Percentiles rank a stretch among this genome's conserved stretches.
phyloP scores from a whole-genome alignment of 2,113 vertebrate genomes.

The Campylomormyrus tamandua region DNA sequence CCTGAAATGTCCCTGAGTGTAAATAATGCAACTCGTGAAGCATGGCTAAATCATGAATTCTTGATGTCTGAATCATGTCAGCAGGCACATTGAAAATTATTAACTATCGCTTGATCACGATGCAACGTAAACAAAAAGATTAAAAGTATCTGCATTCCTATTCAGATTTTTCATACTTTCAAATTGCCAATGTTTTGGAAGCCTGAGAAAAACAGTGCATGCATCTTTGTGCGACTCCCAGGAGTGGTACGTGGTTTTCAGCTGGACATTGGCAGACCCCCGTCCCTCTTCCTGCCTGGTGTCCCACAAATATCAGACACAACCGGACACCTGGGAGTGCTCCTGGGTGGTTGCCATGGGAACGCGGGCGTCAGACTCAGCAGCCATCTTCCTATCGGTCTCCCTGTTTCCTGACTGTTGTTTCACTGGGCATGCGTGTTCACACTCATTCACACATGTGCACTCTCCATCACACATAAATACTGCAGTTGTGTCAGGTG shows the following conservation, averaged over 20 bases:
- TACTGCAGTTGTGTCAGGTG: neutral
- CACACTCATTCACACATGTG: neutral
- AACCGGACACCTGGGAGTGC: neutral
- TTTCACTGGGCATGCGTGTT: neutral
- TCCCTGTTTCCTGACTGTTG: neutral
- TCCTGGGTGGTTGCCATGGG: neutral
- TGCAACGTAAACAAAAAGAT: neutral
- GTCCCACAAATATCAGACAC: neutral
- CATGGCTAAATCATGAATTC: neutral
- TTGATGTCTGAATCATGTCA: neutral
- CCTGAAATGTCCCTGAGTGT: neutral
- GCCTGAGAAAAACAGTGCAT: neutral
- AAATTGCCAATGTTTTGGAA: too few species aligned
- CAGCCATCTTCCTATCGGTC: neutral
- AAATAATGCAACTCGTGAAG: neutral
- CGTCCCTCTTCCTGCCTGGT: neutral
- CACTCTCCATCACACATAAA: neutral
- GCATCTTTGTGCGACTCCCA: neutral
- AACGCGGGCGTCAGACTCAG: neutral
- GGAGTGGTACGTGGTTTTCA: neutral
- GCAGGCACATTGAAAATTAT: neutral
- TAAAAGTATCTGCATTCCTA: neutral
- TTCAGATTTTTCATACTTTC: neutral
- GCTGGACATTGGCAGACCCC: neutral
- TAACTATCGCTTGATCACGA: neutral